phyloP scores from a whole-genome alignment of 2,797 vertebrate genomes.

The Epinephelus awoara region DNA sequence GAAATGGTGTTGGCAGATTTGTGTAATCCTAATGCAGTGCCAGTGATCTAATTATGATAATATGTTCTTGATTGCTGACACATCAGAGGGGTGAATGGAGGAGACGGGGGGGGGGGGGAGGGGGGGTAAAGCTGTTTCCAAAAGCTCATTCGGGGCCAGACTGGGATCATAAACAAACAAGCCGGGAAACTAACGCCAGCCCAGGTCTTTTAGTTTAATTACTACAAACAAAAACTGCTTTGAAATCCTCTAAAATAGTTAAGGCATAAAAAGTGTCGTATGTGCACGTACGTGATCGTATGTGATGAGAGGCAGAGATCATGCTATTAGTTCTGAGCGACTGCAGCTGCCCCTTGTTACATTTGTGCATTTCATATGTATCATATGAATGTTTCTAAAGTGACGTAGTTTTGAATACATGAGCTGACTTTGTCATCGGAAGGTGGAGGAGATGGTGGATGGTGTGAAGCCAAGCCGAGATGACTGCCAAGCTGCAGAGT shows the following conservation, averaged over 20 bases:
- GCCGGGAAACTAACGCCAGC: neutral
- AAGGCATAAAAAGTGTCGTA: neutral
- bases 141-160: conserved; percentile 55
- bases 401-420: no score
- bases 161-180: conserved; percentile 14
- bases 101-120: conserved; percentile 17
- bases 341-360: no score
- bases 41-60: conserved; percentile 87
- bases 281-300: neutral
- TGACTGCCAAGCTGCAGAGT: no score
- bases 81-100: conserved; percentile 62
- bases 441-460: no score
- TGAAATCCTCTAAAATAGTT: neutral
- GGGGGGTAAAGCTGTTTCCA: conserved; percentile 30
- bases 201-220: neutral
- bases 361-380: no score
- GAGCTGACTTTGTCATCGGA: no score
- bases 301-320: no score
- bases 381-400: no score
- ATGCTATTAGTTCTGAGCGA: no score
- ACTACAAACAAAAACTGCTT: neutral
- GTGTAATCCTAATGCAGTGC: conserved; percentile 71
- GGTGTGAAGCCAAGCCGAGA: no score
- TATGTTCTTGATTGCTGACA: conserved; percentile 82
- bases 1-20: conserved; percentile 79